These are phyloP conservation scores for Leptopilina myrica DNA, from an alignment of 2,888 invertebrate species.

Conservation along the genomic window DNA sequence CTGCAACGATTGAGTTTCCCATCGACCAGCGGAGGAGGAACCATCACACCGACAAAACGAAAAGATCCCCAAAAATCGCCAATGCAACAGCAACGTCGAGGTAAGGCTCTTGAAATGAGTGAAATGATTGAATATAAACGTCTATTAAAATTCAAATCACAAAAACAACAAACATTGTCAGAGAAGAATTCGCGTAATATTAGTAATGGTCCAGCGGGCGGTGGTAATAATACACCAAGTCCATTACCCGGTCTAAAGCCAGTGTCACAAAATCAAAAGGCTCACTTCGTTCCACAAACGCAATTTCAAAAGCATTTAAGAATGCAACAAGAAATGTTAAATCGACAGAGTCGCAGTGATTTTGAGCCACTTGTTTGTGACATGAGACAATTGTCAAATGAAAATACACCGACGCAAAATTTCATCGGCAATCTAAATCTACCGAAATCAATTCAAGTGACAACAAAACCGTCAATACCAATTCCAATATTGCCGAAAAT, in stretches of 20 bases:
- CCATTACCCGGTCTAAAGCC: constrained; percentile 42
- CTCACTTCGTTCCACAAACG: constrained; percentile 63
- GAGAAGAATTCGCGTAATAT: constrained; percentile 54
- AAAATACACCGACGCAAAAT: constrained; percentile 72
- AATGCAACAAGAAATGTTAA: constrained; percentile 75
- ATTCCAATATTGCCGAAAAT: constrained; percentile 85
- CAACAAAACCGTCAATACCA: constrained; percentile 70
- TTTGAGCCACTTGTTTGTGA: constrained; percentile 76
- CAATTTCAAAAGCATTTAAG: constrained; percentile 73
- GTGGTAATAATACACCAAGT: constrained; percentile 3
- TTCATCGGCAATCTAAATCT: constrained; percentile 72
- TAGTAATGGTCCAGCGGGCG: constrained; percentile 44
- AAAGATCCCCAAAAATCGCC: constrained; percentile 78
- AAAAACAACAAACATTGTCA: constrained; percentile 76
- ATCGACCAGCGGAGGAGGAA: constrained; percentile 57
- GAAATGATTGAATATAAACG: constrained; percentile 86
- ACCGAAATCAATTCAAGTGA: constrained; percentile 74
- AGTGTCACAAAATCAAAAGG: constrained; percentile 61
- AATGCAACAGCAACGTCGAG: constrained; percentile 76
- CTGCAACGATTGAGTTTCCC: constrained; percentile 68
- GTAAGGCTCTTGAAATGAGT: constrained; percentile 88
- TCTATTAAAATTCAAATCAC: constrained; percentile 77
- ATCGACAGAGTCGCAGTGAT: constrained; percentile 71
- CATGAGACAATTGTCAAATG: constrained; percentile 70
- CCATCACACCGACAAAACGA: constrained; percentile 63